phyloP scores from a whole-genome alignment of 2,888 invertebrate genomes.

The Sphinx pinastri region DNA sequence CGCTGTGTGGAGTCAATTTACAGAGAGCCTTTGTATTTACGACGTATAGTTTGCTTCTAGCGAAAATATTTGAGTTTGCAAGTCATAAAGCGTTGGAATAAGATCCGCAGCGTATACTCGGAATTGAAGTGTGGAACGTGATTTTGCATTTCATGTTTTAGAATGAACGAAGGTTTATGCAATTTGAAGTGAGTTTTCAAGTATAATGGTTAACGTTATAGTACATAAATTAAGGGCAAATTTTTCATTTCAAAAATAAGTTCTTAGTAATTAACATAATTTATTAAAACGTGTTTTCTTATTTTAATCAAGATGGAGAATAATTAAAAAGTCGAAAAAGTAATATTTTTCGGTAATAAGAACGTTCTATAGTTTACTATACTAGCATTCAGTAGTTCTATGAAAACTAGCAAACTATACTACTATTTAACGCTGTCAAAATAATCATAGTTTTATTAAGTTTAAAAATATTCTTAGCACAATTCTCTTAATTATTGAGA shows the following conservation, averaged over 20 bases:
- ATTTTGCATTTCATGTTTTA: constrained; percentile 11
- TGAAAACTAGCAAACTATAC: too few species aligned
- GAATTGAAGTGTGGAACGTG: constrained; percentile 1
- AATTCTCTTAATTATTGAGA: background rate
- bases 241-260: too few species aligned
- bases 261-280: too few species aligned
- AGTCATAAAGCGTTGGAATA: background rate
- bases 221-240: too few species aligned
- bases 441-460: background rate
- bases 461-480: background rate
- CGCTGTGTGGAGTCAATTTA: constrained; percentile 29
- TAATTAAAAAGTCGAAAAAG: too few species aligned
- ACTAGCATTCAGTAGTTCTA: too few species aligned
- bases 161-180: background rate
- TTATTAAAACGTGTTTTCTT: too few species aligned
- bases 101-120: background rate
- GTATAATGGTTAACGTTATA: background rate
- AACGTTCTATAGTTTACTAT: too few species aligned
- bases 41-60: constrained; percentile 18
- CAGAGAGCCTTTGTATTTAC: constrained; percentile 25
- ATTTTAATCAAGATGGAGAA: too few species aligned
- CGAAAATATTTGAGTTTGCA: constrained; percentile 19
- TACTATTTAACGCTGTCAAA: background rate
- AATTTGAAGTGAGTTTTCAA: background rate
- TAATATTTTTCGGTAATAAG: too few species aligned